Conservation (phyloP, 2,113 vertebrate genomes). For the Paedocypris sp. region DNA sequence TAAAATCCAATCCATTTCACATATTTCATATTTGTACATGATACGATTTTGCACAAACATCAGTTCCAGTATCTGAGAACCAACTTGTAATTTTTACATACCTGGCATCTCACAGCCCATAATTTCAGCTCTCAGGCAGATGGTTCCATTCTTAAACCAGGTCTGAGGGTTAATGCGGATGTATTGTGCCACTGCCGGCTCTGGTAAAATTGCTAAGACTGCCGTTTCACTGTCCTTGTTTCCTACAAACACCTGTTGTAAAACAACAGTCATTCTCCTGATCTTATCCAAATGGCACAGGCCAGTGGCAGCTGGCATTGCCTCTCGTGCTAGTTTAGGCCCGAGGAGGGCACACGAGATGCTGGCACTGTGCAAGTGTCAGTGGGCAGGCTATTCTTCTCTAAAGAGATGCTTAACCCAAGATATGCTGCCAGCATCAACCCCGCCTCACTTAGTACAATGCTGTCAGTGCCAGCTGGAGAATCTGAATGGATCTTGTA, state of each 20-base stretch:
- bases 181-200: slow-evolving; percentile 70
- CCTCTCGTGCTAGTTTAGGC: not conserved
- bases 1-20: no score
- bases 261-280: slow-evolving; percentile 8
- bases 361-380: slow-evolving; percentile 12
- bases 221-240: slow-evolving; percentile 80
- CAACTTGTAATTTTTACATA: slow-evolving; percentile 33
- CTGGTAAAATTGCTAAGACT: slow-evolving; percentile 67
- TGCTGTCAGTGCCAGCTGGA: not conserved
- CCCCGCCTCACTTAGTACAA: slow-evolving; percentile 15
- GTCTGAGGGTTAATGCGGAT: slow-evolving; percentile 80
- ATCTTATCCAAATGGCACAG: not conserved
- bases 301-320: not conserved
- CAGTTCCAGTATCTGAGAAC: no score
- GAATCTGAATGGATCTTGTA: slow-evolving; percentile 2
- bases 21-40: no score
- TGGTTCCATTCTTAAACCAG: slow-evolving; percentile 82
- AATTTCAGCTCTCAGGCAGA: slow-evolving; percentile 83
- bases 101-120: slow-evolving; percentile 78
- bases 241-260: slow-evolving; percentile 71
- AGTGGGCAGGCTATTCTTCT: slow-evolving; percentile 20
- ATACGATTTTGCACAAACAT: no score
- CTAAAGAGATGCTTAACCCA: slow-evolving; percentile 33
- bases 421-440: slow-evolving; percentile 23
- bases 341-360: not conserved